Evolutionary conservation across 2,113 vertebrate genomes (phyloP).

Genomic region (Phyllopteryx taeniolatus): DNA sequence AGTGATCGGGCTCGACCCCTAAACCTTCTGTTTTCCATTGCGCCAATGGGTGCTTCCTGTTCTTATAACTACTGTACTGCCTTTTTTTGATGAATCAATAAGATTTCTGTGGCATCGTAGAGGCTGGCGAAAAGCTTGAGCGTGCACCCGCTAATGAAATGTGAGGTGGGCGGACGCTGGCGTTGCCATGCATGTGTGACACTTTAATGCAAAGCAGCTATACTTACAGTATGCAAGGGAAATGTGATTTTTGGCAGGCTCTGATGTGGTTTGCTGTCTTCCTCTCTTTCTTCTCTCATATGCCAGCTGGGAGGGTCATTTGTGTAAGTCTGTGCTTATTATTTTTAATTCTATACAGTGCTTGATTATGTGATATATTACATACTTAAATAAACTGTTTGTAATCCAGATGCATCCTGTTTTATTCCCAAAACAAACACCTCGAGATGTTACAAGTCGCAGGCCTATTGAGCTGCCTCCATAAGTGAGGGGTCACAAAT

Average conservation of each 20-base stretch:
- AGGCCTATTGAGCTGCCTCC: not conserved
- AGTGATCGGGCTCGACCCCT: conserved; percentile 35
- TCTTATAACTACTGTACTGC: conserved; percentile 27
- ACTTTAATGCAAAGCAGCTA: conserved; percentile 69
- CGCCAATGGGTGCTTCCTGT: conserved; percentile 26
- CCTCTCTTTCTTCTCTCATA: conserved; percentile 40
- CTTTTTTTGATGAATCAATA: conserved; percentile 44
- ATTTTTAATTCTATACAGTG: conserved; percentile 12
- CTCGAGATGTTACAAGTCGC: not conserved
- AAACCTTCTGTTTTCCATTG: conserved; percentile 41
- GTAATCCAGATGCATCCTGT: conserved; percentile 6
- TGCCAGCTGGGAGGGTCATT: conserved; percentile 49
- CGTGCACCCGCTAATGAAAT: conserved; percentile 60
- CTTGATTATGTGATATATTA: conserved; percentile 13
- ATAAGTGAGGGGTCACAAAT: not conserved
- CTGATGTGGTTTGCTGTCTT: conserved; percentile 60
- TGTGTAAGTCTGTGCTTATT: conserved; percentile 38
- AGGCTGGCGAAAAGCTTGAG: conserved; percentile 47
- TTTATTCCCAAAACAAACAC: conserved; percentile 9
- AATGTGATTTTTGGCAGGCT: conserved; percentile 70
- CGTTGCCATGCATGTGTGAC: conserved; percentile 57
- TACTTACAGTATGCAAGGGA: conserved; percentile 45
- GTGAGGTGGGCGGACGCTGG: conserved; percentile 58
- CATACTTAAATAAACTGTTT: conserved; percentile 21
- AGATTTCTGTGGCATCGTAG: conserved; percentile 24